Base-by-base conservation (phyloP, 1,140 invertebrate genomes). In the Paraescarpia echinospica region DNA sequence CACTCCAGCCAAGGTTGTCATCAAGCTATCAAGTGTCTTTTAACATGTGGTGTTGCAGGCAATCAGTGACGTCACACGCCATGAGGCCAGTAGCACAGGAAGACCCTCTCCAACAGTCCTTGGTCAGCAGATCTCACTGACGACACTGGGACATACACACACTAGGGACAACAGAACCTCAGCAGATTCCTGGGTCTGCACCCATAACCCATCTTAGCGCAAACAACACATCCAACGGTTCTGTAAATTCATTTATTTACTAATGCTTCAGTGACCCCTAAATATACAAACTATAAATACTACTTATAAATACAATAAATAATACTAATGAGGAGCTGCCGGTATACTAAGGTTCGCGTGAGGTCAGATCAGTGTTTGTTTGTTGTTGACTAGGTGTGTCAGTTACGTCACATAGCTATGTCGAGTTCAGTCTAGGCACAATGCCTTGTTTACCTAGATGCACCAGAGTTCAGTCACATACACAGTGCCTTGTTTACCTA, bases 201-300 rank as follows among this genome's bases (percentile, higher is more conserved):
- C 59, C 59, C 59, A 77, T 18, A 77, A 12, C 59, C 1, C 0
- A 12, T 77, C 14, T 77, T 31, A 27, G 14, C 41, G 4, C 41
- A 41, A 41, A 22, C 59, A 77, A 77, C 59, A 27, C 59, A 77
- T 77, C 18, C 59, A 77, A 77, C 2, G 9, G 59, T 77, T 77
- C 59, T 77, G 59, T 77, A 77, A 77, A 77, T 77, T 77, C 59
- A 77, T 77, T 77, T 77, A 77, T 77, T 77, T 77, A 77, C 59
- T 77, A 77, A 77, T 77, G 59, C 59, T 77, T 77, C 59, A 77
- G 59, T 77, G 59, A 77, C 59, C 14, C 59, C 59, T 77, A 77
- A 77, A 77, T 31, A 77, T 77, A 77, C 59, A 77, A 77, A 77
- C 59, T 77, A 77, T 77, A 77, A 77, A 77, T 77, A 77, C 59